These are phyloP conservation scores for Brachyhypopomus gauderio DNA, from an alignment of 2,113 vertebrate species.

Conservation along the genomic window DNA sequence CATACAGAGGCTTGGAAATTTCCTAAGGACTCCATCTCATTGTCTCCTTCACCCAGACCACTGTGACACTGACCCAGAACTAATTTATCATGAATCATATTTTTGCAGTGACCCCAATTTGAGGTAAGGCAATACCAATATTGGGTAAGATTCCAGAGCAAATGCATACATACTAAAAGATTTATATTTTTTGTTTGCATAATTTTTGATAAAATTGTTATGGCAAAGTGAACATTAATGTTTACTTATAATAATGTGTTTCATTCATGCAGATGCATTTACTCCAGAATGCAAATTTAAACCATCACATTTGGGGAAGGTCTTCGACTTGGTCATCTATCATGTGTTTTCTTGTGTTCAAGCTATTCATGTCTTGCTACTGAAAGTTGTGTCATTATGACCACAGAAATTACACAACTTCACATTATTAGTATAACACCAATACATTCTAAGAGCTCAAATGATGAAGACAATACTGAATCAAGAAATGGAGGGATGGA, in stretches of 20 bases:
- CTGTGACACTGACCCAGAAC: slow-evolving; percentile 72
- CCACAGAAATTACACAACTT: background rate
- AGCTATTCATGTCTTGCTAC: slow-evolving; percentile 1
- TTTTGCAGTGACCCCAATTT: slow-evolving; percentile 73
- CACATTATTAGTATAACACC: slow-evolving; percentile 16
- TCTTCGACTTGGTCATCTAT: background rate
- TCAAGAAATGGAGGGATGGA: slow-evolving; percentile 21
- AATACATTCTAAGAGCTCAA: background rate
- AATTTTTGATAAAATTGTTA: too few species aligned
- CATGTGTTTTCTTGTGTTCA: slow-evolving; percentile 9
- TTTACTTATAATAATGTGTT: background rate
- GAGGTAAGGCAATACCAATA: slow-evolving; percentile 66
- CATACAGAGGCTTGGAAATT: slow-evolving; percentile 38
- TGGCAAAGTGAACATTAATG: background rate
- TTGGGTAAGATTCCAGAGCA: background rate
- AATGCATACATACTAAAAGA: background rate
- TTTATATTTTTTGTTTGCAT: too few species aligned
- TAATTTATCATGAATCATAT: slow-evolving; percentile 69
- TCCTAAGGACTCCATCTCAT: slow-evolving; percentile 50
- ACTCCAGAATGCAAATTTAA: background rate
- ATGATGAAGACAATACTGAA: background rate
- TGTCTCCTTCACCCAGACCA: slow-evolving; percentile 53
- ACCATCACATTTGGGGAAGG: background rate
- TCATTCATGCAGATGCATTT: background rate
- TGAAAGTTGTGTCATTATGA: background rate